Base-by-base conservation (phyloP, 2,113 vertebrate genomes). In the Hemiprocne comata region DNA sequence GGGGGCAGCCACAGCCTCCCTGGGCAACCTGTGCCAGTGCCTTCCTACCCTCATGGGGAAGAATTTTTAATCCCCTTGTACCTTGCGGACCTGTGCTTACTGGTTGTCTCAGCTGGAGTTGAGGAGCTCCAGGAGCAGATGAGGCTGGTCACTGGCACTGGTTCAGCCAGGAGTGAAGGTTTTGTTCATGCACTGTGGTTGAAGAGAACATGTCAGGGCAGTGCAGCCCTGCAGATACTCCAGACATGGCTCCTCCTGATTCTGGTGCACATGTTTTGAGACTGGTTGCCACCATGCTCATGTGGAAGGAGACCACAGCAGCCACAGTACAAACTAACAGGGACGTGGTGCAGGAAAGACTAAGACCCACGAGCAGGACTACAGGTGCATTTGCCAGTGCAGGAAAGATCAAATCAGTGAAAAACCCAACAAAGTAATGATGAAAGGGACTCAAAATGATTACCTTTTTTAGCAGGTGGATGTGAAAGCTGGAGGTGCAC, bases 271-370 rank as follows among this genome's bases (percentile, higher is more conserved):
- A 7, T 40, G 24, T 42, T 42, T 21, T 7, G n/a, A 31, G 25
- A 6, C 11, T 74, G 34, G 5, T 73, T 57, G 67, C 33, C 80
- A 74, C 40, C 42, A 51, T 48, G 31, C 14, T 64, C 8, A 11
- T 2, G 2, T 24, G 9, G 36, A 20, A 34, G 44, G 25, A 24
- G 7, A 48, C 50, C 50, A 18, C 15, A 54, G n/a, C 29, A 70
- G 12, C 55, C 72, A 38, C 72, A 23, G 34, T 8, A 23, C 18
- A 36, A 71, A 40, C 40, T 29, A 34, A 18, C 4, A 26, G 34
- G 71, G 61, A 23, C 0, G 0, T 10, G 48, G 26, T 0, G 4
- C n/a, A 62, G 54, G 34, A 50, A 29, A 28, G 16, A 7, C 23
- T 9, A 54, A 26, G 24, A 8, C 8, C 31, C 34, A 18, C 29